phyloP scores from a whole-genome alignment of 2,113 vertebrate species.

The Cisticola juncidis region DNA sequence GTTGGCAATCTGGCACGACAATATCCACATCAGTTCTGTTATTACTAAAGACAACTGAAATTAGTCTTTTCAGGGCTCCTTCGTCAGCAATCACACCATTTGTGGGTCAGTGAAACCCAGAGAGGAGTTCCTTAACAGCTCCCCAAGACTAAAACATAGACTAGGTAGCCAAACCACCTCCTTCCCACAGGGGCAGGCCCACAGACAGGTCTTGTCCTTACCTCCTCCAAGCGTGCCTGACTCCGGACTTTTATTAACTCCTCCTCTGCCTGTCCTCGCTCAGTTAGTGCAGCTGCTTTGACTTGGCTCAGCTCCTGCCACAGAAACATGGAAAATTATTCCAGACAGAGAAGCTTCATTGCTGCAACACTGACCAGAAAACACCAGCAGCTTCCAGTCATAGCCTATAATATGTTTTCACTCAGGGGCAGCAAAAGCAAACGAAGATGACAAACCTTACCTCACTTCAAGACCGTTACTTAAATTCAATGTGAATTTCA shows the following conservation, averaged over 20 bases:
- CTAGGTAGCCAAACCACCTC: neutral
- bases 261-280: conserved; percentile 84
- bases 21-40: neutral
- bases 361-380: neutral
- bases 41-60: neutral
- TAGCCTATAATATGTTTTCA: neutral
- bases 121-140: neutral
- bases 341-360: neutral
- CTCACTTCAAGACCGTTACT: neutral
- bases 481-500: neutral
- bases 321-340: neutral
- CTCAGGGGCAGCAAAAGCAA: neutral
- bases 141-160: neutral
- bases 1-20: neutral
- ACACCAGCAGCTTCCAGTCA: rapidly evolving
- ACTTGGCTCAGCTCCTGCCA: conserved; percentile 85
- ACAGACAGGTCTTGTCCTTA: conserved; percentile 40
- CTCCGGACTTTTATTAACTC: conserved; percentile 80
- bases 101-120: neutral
- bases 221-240: conserved; percentile 87
- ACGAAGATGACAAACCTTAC: neutral
- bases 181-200: neutral
- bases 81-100: neutral
- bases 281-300: conserved; percentile 75
- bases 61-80: neutral